Conservation (phyloP, 2,797 vertebrate genomes). For the Acanthurus tractus region DNA sequence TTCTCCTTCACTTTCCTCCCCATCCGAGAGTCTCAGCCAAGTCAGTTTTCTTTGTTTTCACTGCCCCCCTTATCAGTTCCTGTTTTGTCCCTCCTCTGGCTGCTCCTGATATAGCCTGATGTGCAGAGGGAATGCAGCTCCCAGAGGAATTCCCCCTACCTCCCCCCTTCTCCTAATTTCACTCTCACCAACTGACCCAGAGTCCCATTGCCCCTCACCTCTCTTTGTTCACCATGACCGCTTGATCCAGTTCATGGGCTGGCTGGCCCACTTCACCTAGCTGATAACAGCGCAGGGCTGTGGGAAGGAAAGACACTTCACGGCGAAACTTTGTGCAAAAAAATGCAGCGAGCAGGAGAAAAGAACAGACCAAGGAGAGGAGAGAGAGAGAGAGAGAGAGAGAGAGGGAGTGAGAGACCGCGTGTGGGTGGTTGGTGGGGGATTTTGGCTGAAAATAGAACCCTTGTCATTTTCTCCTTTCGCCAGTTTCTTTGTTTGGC, state of each 20-base stretch:
- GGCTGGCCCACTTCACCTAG: constrained; percentile 21
- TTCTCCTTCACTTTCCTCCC: constrained; percentile 55
- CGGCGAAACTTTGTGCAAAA: constrained; percentile 33
- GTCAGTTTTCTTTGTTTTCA: constrained; percentile 77
- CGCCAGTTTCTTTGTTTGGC: constrained; percentile 68
- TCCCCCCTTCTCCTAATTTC: constrained; percentile 53
- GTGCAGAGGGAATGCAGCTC: constrained; percentile 72
- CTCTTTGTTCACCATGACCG: constrained; percentile 58
- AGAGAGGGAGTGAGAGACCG: background rate
- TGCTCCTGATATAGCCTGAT: constrained; percentile 73
- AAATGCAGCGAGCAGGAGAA: constrained; percentile 33
- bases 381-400: constrained; percentile 6
- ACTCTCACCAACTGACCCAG: constrained; percentile 69
- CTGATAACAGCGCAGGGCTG: constrained; percentile 39
- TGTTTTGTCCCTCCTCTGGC: constrained; percentile 70
- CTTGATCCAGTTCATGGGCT: constrained; percentile 43
- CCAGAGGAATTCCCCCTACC: constrained; percentile 72
- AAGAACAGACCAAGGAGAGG: constrained; percentile 42
- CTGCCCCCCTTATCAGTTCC: constrained; percentile 81
- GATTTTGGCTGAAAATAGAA: constrained; percentile 80
- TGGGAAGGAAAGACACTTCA: constrained; percentile 29
- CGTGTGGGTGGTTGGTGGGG: constrained; percentile 63
- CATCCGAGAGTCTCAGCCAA: constrained; percentile 41
- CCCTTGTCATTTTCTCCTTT: constrained; percentile 79
- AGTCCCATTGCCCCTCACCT: constrained; percentile 57